A percentile compares a stretch with the other conserved stretches of the same genome.
Conservation (phyloP, 2,797 vertebrate genomes). For the Pseudochirops corinnae region DNA sequence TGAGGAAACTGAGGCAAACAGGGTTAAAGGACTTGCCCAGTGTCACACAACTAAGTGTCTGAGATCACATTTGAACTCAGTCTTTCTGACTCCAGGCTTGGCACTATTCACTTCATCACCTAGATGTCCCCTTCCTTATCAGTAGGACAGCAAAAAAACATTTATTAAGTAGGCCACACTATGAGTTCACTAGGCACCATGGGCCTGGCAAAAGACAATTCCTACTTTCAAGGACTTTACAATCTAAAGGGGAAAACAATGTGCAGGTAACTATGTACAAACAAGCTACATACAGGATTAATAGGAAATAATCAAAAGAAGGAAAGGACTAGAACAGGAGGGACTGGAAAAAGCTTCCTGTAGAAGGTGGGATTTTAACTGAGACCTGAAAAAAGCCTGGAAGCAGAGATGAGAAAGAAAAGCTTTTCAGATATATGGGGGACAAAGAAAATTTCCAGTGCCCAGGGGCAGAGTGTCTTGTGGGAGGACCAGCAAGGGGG, state of each 20-base stretch:
- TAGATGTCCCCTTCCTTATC: not conserved
- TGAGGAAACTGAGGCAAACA: not conserved
- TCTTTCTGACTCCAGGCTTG: not conserved
- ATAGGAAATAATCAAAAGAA: not conserved
- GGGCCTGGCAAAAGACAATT: not conserved
- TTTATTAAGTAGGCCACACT: not conserved
- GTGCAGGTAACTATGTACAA: not conserved
- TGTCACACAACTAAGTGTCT: not conserved
- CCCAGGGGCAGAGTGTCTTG: not conserved
- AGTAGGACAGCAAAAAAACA: not conserved
- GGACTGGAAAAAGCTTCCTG: not conserved
- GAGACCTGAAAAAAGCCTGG: not conserved
- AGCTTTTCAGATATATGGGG: not conserved
- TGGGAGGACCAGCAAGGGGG: not conserved
- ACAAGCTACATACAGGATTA: not conserved
- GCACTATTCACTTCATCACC: not conserved
- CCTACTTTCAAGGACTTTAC: not conserved
- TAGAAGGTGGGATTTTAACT: not conserved
- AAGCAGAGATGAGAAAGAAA: not conserved
- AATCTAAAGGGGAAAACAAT: not conserved
- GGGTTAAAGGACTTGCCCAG: not conserved
- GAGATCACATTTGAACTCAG: not conserved
- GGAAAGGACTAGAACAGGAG: not conserved
- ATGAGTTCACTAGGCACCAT: not conserved
- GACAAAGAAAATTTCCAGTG: not conserved